phyloP scores from a whole-genome alignment of 2,113 vertebrate species.

The Microtus oregoni region DNA sequence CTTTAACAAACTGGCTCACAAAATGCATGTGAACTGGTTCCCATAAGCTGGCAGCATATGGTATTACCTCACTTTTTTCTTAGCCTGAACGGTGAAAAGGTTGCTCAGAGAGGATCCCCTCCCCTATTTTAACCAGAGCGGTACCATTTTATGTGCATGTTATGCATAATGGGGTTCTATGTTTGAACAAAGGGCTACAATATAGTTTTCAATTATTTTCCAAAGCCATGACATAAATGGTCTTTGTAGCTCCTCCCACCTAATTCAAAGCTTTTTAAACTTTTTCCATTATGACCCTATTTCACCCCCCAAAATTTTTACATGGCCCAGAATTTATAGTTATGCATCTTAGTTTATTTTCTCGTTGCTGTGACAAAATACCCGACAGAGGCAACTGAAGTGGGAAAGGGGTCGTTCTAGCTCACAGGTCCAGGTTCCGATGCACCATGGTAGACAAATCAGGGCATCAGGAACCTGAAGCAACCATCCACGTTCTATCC shows the following conservation, averaged over 20 bases:
- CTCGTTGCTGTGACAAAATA: neutral
- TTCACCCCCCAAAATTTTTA: neutral
- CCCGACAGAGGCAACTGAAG: neutral
- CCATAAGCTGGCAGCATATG: neutral
- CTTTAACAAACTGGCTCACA: constrained; percentile 31
- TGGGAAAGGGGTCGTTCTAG: neutral
- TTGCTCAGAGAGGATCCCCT: neutral
- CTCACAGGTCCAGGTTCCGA: neutral
- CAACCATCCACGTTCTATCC: neutral
- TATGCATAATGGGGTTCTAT: neutral
- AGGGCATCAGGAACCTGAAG: neutral
- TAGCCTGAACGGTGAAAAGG: neutral
- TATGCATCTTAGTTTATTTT: neutral
- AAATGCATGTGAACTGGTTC: neutral
- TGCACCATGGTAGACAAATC: neutral
- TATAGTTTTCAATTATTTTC: neutral
- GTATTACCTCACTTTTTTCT: neutral
- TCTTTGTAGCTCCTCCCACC: neutral
- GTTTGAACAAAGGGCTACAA: constrained; percentile 14
- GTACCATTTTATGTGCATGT: neutral
- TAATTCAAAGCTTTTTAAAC: neutral
- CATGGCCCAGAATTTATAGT: neutral
- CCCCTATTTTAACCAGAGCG: neutral
- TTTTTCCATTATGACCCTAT: neutral
- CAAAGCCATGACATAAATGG: neutral